Evolutionary conservation across 2,888 invertebrate genomes (phyloP), one percentile per base, ranked within the genome.

Genomic region (Limenitis camilla): DNA sequence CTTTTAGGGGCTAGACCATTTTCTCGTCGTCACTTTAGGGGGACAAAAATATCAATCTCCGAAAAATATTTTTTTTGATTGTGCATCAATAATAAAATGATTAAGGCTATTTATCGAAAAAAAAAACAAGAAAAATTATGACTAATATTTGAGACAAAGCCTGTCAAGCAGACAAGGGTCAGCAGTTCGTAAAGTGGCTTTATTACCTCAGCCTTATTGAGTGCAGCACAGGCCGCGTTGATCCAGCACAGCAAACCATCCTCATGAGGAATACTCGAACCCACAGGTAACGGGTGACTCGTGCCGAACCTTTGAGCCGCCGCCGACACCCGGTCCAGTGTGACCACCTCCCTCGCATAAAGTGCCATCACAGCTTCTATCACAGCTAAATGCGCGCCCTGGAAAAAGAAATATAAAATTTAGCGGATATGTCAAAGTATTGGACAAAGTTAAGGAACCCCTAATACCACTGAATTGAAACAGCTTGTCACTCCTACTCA

Each of bases 311-410:
- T 91, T 79, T 93, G 93, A 63, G 96, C 93, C 62, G 96, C 96
- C 64, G 94, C 93, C 54, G 93, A 89, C 61, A 97, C 94, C 53
- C 96, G 91, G 77, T 97, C 97, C 50, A 93, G 90, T 43, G 96
- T 95, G 62, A 96, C 93, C 68, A 97, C 95, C 85, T 98, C 97
- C 71, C 94, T 93, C 65, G 96, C 94, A 88, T 97, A 97, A 68
- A 98, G 90, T 76, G 92, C 91, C 97, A 98, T 97, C 81, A 98
- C 90, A 66, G 96, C 95, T 88, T 98, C 97, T 84, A 97, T 95
- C 85, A 98, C 95, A 78, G 95, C 92, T 93, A 98, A 94, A 85
- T 98, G 98, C 70, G 96, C 96, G 80, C 92, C 93, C 97, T 97
- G 87, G n/a, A 90, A 85, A 28, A 39, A 27, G 8, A 33, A 10